phyloP scores from a whole-genome alignment of 2,797 vertebrate genomes.

The Hypotaenidia okinawae region DNA sequence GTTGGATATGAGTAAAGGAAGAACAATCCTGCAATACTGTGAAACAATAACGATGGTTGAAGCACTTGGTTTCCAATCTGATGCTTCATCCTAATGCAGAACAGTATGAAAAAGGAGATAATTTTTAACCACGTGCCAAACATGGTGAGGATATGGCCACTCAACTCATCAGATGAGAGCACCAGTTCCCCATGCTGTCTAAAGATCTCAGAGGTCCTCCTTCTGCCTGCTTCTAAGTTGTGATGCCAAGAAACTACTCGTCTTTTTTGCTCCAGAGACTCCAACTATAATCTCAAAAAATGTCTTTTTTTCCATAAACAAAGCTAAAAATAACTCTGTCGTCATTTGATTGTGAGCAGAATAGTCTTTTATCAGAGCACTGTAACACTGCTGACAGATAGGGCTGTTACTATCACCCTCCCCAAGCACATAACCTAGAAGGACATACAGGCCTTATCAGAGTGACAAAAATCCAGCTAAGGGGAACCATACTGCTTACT shows the following conservation, averaged over 20 bases:
- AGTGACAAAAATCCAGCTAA: not conserved
- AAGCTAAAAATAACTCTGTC: constrained; percentile 74
- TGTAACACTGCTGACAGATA: constrained; percentile 49
- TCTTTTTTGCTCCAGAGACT: constrained; percentile 60
- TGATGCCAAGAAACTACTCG: constrained; percentile 56
- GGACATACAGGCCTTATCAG: constrained; percentile 40
- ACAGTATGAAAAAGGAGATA: not conserved
- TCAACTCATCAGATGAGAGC: not conserved
- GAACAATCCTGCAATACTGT: not conserved
- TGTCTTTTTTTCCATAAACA: constrained; percentile 72
- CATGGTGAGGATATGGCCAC: not conserved
- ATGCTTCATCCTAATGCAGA: not conserved
- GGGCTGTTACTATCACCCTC: constrained; percentile 51
- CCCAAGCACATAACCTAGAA: not conserved
- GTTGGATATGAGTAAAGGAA: not conserved
- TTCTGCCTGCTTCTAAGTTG: constrained; percentile 18
- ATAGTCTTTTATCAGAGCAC: constrained; percentile 56
- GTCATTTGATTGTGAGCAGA: constrained; percentile 70
- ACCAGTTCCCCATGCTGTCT: not conserved
- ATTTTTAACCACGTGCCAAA: not conserved
- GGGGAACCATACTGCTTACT: not conserved
- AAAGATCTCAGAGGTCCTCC: not conserved
- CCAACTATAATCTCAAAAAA: constrained; percentile 68
- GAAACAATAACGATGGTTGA: not conserved
- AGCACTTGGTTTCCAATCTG: not conserved